phyloP scores from a whole-genome alignment of 1,140 invertebrate genomes.

The Cherax destructor region DNA sequence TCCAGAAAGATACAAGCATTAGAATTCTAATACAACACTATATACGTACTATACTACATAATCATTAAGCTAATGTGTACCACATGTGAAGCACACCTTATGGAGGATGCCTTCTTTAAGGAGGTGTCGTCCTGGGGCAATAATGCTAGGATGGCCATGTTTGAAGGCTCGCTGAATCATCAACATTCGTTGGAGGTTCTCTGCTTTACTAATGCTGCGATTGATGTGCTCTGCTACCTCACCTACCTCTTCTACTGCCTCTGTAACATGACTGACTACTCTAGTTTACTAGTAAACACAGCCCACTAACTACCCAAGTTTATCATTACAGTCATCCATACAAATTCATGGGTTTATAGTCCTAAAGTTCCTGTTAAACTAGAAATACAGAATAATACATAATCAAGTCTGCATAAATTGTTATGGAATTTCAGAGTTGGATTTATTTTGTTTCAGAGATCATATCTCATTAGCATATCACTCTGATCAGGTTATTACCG shows the following conservation, averaged over 20 bases:
- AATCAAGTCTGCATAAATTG: too few species aligned
- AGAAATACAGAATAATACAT: too few species aligned
- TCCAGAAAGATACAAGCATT: background rate
- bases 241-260: conserved; percentile 73
- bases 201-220: conserved; percentile 75
- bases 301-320: too few species aligned
- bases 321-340: too few species aligned
- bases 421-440: too few species aligned
- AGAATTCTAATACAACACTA: background rate
- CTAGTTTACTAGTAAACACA: too few species aligned
- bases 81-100: conserved; percentile 72
- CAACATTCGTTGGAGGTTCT: conserved; percentile 76
- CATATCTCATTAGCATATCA: too few species aligned
- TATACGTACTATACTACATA: background rate
- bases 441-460: too few species aligned
- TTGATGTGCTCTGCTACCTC: conserved; percentile 75
- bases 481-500: too few species aligned
- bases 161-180: conserved; percentile 75
- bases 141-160: conserved; percentile 72
- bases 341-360: too few species aligned
- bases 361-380: too few species aligned
- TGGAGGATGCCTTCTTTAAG: conserved; percentile 76
- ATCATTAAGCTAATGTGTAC: background rate
- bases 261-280: conserved; percentile 70
- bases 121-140: conserved; percentile 75